Evolutionary conservation across 2,888 invertebrate genomes (phyloP).

Genomic region (Philereme vetulata): DNA sequence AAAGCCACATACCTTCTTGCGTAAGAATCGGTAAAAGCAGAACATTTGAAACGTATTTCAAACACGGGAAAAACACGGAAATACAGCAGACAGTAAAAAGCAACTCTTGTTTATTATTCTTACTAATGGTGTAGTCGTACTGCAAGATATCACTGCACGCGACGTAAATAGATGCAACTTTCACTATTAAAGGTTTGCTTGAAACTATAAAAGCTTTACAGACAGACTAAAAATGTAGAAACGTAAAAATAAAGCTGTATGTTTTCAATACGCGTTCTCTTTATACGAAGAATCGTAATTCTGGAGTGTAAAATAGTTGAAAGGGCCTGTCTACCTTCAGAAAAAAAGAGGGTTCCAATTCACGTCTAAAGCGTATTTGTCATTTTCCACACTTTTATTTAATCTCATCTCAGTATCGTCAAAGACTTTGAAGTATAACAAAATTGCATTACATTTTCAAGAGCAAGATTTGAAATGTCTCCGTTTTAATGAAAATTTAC

Average conservation of each 20-base stretch:
- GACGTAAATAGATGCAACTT: slow-evolving; percentile 21
- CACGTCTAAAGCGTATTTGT: too few relatives aligned
- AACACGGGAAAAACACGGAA: slow-evolving; percentile 16
- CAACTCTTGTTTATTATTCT: slow-evolving; percentile 21
- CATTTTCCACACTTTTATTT: too few relatives aligned
- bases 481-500: slow-evolving; percentile 8
- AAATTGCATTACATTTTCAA: too few relatives aligned
- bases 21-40: not conserved
- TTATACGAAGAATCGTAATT: too few relatives aligned
- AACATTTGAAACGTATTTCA: slow-evolving; percentile 22
- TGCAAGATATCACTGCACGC: slow-evolving; percentile 18
- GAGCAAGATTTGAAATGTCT: not conserved
- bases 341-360: too few relatives aligned
- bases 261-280: too few relatives aligned
- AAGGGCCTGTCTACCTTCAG: too few relatives aligned
- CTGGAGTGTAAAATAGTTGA: too few relatives aligned
- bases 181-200: slow-evolving; percentile 12
- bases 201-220: slow-evolving; percentile 6
- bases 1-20: too few relatives aligned
- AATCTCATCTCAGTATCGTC: too few relatives aligned
- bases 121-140: slow-evolving; percentile 16
- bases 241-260: too few relatives aligned
- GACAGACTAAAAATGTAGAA: not conserved
- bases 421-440: too few relatives aligned
- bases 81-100: slow-evolving; percentile 5